Percentiles rank a stretch among this genome's conserved stretches.
phyloP scores from a whole-genome alignment of 2,113 vertebrate species.

The Callorhinus ursinus region DNA sequence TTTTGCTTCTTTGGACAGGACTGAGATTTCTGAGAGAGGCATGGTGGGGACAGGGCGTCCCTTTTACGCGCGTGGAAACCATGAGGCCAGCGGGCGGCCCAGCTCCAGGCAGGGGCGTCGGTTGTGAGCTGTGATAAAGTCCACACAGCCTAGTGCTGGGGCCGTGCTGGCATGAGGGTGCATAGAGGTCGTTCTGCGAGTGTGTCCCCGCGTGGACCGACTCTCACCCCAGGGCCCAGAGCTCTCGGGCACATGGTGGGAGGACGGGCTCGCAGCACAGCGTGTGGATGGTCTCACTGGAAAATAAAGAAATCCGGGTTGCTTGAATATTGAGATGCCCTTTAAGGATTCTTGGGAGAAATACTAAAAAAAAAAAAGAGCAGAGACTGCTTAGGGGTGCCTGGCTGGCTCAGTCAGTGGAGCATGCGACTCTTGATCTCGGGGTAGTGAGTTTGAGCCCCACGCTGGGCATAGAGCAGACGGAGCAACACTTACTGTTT shows the following conservation, averaged over 20 bases:
- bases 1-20: background rate
- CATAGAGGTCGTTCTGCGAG: too few species aligned
- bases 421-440: background rate
- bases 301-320: background rate
- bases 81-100: fast-evolving
- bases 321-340: background rate
- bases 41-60: fast-evolving
- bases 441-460: background rate
- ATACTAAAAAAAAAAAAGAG: background rate
- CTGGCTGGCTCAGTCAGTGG: background rate
- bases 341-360: background rate
- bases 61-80: too few species aligned
- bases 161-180: background rate
- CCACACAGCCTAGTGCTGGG: background rate
- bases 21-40: background rate
- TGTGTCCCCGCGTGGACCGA: background rate
- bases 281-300: background rate
- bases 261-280: background rate
- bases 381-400: background rate
- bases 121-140: background rate
- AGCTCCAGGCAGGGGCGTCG: fast-evolving
- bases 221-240: background rate
- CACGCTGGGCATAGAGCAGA: background rate
- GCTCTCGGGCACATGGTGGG: background rate
- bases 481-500: fast-evolving